Conservation (phyloP, 2,797 vertebrate genomes). For the Rhadinocentrus ornatus region DNA sequence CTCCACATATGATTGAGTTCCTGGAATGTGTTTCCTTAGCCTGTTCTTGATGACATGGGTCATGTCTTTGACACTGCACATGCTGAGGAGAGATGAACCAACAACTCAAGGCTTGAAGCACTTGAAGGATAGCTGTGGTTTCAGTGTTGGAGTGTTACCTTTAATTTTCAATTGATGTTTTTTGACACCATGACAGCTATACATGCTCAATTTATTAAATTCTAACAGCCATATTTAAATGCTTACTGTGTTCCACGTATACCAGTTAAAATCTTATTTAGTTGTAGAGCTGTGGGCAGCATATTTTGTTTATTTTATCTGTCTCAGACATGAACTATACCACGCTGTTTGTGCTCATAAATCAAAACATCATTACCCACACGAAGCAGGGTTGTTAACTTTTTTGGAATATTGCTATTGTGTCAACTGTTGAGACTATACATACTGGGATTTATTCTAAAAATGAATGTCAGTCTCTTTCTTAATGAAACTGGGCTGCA, state of each 20-base stretch:
- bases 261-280: background rate
- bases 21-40: conserved; percentile 80
- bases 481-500: background rate
- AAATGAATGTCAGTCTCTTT: background rate
- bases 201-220: background rate
- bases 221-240: background rate
- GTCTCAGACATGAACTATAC: background rate
- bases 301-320: background rate
- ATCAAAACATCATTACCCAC: background rate
- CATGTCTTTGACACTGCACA: conserved; percentile 74
- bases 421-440: background rate
- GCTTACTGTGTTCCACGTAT: too few relatives aligned
- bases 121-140: conserved; percentile 18
- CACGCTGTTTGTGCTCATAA: background rate
- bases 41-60: conserved; percentile 84
- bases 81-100: conserved; percentile 60
- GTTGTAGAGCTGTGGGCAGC: background rate
- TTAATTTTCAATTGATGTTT: conserved; percentile 30
- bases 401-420: background rate
- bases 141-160: conserved; percentile 35
- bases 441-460: background rate
- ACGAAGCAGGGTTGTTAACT: background rate
- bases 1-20: conserved; percentile 80
- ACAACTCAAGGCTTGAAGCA: conserved; percentile 26
- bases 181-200: background rate